phyloP scores from a whole-genome alignment of 2,113 vertebrate genomes.

The Notiomystis cincta region DNA sequence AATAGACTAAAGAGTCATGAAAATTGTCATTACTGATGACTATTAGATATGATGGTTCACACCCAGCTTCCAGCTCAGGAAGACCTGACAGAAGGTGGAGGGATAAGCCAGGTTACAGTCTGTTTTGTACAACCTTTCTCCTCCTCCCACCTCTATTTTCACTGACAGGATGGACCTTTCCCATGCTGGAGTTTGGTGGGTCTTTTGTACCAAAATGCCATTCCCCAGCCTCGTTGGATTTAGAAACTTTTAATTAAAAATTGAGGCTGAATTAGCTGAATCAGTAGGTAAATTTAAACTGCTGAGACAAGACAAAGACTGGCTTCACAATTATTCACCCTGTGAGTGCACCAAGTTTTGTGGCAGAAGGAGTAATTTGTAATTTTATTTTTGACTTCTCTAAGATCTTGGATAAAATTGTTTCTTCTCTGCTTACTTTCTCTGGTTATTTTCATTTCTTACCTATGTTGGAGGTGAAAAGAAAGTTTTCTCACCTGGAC shows the following conservation, averaged over 20 bases:
- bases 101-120: not conserved
- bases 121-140: not conserved
- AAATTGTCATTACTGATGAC: not conserved
- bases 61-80: not conserved
- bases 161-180: not conserved
- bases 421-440: not conserved
- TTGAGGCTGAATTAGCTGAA: not conserved
- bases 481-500: not conserved
- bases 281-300: not conserved
- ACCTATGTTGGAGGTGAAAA: not conserved
- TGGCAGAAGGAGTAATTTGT: not conserved
- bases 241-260: not conserved
- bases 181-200: not conserved
- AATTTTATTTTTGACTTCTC: not conserved
- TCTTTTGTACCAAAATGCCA: not conserved
- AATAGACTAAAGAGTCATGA: not conserved
- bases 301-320: not conserved
- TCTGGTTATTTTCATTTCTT: not conserved
- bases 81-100: not conserved
- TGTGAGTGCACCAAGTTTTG: fast-evolving
- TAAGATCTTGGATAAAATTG: not conserved
- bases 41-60: not conserved
- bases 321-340: not conserved
- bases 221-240: not conserved
- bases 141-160: not conserved